Conservation (phyloP, 1,140 invertebrate genomes). For the Eupristina koningsbergeri region DNA sequence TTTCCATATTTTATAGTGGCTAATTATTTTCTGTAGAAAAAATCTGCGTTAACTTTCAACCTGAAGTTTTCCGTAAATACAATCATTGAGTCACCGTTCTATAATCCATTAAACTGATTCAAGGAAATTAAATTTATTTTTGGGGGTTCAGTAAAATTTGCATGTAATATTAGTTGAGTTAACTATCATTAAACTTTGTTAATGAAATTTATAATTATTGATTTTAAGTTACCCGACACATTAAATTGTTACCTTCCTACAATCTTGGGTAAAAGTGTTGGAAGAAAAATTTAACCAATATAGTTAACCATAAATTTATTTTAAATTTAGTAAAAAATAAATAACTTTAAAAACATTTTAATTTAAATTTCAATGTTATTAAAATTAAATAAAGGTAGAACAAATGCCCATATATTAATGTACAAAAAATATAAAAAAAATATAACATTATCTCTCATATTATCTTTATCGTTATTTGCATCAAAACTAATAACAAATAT, state of each 20-base stretch:
- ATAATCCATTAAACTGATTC: neutral
- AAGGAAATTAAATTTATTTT: neutral
- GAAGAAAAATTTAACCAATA: neutral
- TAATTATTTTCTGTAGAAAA: neutral
- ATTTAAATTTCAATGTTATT: neutral
- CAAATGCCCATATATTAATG: too few relatives aligned
- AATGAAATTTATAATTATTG: slow-evolving; percentile 1
- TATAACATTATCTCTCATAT: too few relatives aligned
- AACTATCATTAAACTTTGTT: neutral
- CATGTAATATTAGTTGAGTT: neutral
- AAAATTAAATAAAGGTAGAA: too few relatives aligned
- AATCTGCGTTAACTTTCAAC: neutral
- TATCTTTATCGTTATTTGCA: too few relatives aligned
- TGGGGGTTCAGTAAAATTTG: neutral
- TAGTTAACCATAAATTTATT: neutral
- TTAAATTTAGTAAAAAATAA: neutral
- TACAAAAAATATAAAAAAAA: too few relatives aligned
- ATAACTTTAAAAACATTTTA: neutral
- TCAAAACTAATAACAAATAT: too few relatives aligned
- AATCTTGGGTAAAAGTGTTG: neutral
- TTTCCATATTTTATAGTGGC: slow-evolving; percentile 3
- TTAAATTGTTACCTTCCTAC: neutral
- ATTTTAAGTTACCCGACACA: neutral
- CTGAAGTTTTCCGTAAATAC: neutral
- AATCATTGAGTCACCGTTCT: neutral